Percentiles rank a stretch among this genome's conserved stretches.
Evolutionary conservation across 2,888 invertebrate species (phyloP).

Genomic region (Dolichopus griseipennis): DNA sequence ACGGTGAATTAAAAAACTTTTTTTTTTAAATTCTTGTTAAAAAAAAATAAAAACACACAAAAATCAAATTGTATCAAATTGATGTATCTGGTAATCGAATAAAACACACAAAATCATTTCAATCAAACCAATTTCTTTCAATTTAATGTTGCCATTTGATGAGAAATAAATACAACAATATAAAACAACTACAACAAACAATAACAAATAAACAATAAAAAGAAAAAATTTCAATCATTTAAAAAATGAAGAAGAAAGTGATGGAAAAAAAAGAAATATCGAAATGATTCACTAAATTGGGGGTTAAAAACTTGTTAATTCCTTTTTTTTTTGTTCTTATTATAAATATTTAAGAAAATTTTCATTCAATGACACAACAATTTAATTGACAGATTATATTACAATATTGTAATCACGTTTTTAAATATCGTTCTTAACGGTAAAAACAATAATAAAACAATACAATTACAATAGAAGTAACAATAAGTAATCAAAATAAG

Average conservation of each 20-base stretch:
- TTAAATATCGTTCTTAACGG: not conserved
- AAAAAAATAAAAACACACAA: not conserved
- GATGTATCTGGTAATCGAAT: slow-evolving; percentile 6
- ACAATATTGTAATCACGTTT: not conserved
- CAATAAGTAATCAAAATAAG: no score
- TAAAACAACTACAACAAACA: not conserved
- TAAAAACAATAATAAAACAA: no score
- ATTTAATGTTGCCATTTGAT: not conserved
- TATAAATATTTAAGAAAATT: no score
- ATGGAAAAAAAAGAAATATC: no score
- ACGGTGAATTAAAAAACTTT: not conserved
- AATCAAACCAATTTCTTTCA: not conserved
- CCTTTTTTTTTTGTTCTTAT: no score
- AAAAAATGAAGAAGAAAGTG: no score
- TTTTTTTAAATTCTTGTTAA: not conserved
- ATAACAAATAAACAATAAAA: not conserved
- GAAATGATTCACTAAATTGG: no score
- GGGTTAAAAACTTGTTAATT: no score
- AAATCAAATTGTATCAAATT: not conserved
- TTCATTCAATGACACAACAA: no score
- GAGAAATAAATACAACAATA: not conserved
- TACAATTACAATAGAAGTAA: no score
- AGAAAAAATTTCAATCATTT: no score
- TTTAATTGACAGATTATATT: not conserved
- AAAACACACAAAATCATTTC: slow-evolving; percentile 1